Conservation (phyloP, 2,113 vertebrate species). For the Erinaceus europaeus region DNA sequence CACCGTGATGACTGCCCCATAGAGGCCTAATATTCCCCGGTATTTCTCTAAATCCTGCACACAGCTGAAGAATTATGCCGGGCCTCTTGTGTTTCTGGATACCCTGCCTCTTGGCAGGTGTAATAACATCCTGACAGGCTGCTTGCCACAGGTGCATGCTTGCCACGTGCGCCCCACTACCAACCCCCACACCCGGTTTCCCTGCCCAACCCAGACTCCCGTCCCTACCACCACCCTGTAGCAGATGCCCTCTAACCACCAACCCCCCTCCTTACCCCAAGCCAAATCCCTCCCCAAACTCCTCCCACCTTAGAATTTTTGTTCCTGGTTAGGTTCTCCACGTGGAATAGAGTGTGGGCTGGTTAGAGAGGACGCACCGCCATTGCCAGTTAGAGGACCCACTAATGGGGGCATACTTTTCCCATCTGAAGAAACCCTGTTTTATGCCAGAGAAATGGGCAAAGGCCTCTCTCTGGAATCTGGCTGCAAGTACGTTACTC, state of each 20-base stretch:
- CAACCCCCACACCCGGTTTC: neutral
- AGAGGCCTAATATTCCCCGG: conserved; percentile 26
- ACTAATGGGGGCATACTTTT: neutral
- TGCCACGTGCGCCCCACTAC: neutral
- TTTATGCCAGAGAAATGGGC: conserved; percentile 46
- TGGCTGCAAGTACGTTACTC: neutral
- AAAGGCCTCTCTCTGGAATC: conserved; percentile 55
- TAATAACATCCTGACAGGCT: conserved; percentile 55
- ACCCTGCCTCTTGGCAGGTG: conserved; percentile 54
- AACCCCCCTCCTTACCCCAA: neutral
- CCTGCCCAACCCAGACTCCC: neutral
- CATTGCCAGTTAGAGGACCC: conserved; percentile 1
- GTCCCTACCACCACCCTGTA: neutral
- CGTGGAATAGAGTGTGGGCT: neutral
- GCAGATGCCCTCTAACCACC: conserved; percentile 18
- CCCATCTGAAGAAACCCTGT: neutral
- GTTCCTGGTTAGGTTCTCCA: conserved; percentile 32
- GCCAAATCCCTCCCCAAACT: neutral
- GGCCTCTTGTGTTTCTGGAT: conserved; percentile 60
- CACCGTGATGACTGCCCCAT: neutral
- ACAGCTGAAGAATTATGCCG: conserved; percentile 37
- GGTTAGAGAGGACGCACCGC: neutral
- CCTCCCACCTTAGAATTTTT: conserved; percentile 44
- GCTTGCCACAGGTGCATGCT: conserved; percentile 60
- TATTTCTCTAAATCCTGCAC: conserved; percentile 16